phyloP scores from a whole-genome alignment of 2,888 invertebrate genomes.

The Epirrhoe alternata region DNA sequence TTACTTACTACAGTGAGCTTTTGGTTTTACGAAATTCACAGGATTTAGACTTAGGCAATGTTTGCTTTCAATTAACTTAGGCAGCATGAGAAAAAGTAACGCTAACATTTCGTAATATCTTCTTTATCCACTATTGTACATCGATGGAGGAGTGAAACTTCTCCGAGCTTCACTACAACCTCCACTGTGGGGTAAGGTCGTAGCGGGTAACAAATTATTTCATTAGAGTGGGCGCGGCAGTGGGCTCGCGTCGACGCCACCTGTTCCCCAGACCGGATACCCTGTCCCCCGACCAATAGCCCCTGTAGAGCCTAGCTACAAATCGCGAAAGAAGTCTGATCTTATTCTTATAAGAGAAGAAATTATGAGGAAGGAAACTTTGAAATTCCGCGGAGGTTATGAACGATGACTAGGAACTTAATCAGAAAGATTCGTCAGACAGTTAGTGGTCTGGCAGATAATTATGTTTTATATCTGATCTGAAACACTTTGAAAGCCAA shows the following conservation, averaged over 20 bases:
- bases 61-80: too few species aligned
- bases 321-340: slow-evolving; percentile 45
- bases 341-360: slow-evolving; percentile 14
- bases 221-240: slow-evolving; percentile 76
- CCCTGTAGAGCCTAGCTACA: slow-evolving; percentile 50
- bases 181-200: slow-evolving; percentile 62
- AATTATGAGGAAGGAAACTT: slow-evolving; percentile 9
- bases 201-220: slow-evolving; percentile 74
- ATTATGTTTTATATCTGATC: neutral
- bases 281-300: slow-evolving; percentile 57
- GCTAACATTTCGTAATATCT: too few species aligned
- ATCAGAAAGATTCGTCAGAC: neutral
- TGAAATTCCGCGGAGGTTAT: slow-evolving; percentile 1
- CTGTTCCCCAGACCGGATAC: slow-evolving; percentile 80
- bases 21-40: too few species aligned
- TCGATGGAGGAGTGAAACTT: slow-evolving; percentile 9
- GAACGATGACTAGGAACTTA: slow-evolving; percentile 5
- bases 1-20: too few species aligned
- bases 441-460: neutral
- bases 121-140: neutral
- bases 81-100: too few species aligned
- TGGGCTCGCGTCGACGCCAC: slow-evolving; percentile 65
- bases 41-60: too few species aligned
- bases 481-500: neutral
- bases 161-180: slow-evolving; percentile 3